Conservation (phyloP, 2,113 vertebrate species). For the Oncorhynchus nerka region DNA sequence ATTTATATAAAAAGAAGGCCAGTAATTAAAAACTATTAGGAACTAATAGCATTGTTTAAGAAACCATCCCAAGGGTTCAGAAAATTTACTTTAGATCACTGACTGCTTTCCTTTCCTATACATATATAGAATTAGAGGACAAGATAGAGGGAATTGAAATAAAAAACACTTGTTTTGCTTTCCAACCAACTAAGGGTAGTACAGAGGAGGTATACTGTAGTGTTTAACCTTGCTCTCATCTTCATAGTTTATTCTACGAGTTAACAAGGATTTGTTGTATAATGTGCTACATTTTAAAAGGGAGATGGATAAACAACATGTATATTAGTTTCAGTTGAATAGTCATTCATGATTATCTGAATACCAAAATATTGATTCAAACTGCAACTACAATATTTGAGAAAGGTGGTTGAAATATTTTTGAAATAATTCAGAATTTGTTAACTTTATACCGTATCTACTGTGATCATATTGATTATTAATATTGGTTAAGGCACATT, state of each 20-base stretch:
- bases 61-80: slow-evolving; percentile 55
- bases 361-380: background rate
- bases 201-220: slow-evolving; percentile 41
- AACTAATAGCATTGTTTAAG: slow-evolving; percentile 74
- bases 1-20: slow-evolving; percentile 81
- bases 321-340: background rate
- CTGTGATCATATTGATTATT: background rate
- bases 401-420: background rate
- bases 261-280: background rate
- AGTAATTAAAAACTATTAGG: slow-evolving; percentile 77
- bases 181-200: background rate
- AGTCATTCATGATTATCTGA: background rate
- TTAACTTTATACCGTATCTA: background rate
- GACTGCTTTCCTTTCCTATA: slow-evolving; percentile 46
- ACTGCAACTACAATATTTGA: background rate
- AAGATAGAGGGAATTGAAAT: slow-evolving; percentile 18
- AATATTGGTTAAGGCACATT: background rate
- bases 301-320: background rate
- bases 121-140: slow-evolving; percentile 37
- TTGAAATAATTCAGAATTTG: background rate
- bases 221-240: slow-evolving; percentile 66
- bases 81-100: slow-evolving; percentile 63
- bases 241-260: slow-evolving; percentile 60
- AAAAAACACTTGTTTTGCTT: slow-evolving; percentile 31
- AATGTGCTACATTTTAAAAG: background rate